Percentiles rank a stretch among this genome's conserved stretches.
phyloP scores from a whole-genome alignment of 2,113 vertebrate genomes.

The Varanus salvator region DNA sequence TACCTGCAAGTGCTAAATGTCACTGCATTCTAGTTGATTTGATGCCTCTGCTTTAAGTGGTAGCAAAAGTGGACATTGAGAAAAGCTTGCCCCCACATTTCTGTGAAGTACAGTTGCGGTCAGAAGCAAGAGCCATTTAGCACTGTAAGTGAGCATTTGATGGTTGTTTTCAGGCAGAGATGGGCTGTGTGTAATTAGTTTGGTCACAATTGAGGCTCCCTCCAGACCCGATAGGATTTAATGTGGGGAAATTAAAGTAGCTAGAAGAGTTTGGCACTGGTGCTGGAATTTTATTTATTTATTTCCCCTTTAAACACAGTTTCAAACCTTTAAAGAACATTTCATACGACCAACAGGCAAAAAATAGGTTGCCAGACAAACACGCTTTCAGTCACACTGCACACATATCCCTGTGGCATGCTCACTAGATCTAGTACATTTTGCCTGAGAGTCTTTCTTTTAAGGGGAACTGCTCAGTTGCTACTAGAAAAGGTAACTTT shows the following conservation, averaged over 20 bases:
- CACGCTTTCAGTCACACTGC: background rate
- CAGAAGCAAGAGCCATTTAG: slow-evolving; percentile 8
- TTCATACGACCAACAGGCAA: background rate
- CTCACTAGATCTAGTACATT: background rate
- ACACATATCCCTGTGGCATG: background rate
- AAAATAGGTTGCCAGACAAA: background rate
- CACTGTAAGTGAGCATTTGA: slow-evolving; percentile 22
- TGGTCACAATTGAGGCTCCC: rapidly evolving
- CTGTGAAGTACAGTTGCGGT: background rate
- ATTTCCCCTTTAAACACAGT: too few relatives aligned
- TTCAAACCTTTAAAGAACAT: background rate
- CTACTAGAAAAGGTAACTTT: background rate
- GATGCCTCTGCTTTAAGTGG: slow-evolving; percentile 33
- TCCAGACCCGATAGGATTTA: slow-evolving; percentile 1
- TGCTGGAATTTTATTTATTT: background rate
- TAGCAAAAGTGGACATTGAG: slow-evolving; percentile 17
- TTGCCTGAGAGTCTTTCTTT: background rate
- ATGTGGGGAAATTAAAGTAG: background rate
- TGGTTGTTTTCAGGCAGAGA: background rate
- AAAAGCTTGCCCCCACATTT: slow-evolving; percentile 6
- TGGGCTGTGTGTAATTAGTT: slow-evolving; percentile 14
- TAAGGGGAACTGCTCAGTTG: background rate
- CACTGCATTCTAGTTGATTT: background rate
- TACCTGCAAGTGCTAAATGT: background rate
- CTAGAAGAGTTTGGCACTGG: background rate